phyloP scores from a whole-genome alignment of 2,888 invertebrate genomes.

The Platerodrilus igneus region DNA sequence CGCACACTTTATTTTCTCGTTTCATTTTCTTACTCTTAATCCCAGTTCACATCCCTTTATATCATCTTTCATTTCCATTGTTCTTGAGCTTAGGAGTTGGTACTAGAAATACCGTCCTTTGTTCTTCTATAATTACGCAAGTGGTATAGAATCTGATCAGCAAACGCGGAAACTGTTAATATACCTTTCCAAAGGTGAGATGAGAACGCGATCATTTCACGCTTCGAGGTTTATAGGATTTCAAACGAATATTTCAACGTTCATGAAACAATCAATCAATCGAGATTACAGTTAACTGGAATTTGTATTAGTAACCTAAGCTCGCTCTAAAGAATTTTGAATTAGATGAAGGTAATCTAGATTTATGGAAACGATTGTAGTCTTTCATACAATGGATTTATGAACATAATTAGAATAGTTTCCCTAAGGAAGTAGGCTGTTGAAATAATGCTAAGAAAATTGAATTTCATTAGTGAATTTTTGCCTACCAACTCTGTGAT shows the following conservation, averaged over 20 bases:
- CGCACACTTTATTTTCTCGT: conserved; percentile 33
- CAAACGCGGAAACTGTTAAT: conserved; percentile 32
- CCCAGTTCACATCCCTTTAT: conserved; percentile 32
- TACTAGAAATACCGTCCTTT: conserved; percentile 32
- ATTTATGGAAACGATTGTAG: no score
- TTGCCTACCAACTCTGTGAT: no score
- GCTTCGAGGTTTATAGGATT: conserved; percentile 20
- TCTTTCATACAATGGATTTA: no score
- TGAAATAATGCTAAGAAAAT: no score
- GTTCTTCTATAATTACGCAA: conserved; percentile 35
- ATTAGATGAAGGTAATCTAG: conserved; percentile 22
- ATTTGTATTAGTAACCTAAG: conserved; percentile 12
- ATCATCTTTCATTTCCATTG: conserved; percentile 37
- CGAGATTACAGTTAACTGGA: conserved; percentile 20
- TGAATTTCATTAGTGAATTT: no score
- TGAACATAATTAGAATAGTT: no score
- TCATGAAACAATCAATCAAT: conserved; percentile 23
- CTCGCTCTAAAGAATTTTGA: conserved; percentile 17
- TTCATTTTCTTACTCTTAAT: conserved; percentile 36
- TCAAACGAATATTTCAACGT: conserved; percentile 19
- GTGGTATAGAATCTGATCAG: conserved; percentile 36
- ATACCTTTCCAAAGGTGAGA: conserved; percentile 24
- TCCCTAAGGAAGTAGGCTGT: no score
- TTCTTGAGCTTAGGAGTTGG: conserved; percentile 30
- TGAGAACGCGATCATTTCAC: conserved; percentile 20